Percentiles rank a stretch among this genome's conserved stretches.
These are phyloP conservation scores for Telmatherina bonti DNA, from an alignment of 2,797 vertebrate species.

Conservation along the genomic window DNA sequence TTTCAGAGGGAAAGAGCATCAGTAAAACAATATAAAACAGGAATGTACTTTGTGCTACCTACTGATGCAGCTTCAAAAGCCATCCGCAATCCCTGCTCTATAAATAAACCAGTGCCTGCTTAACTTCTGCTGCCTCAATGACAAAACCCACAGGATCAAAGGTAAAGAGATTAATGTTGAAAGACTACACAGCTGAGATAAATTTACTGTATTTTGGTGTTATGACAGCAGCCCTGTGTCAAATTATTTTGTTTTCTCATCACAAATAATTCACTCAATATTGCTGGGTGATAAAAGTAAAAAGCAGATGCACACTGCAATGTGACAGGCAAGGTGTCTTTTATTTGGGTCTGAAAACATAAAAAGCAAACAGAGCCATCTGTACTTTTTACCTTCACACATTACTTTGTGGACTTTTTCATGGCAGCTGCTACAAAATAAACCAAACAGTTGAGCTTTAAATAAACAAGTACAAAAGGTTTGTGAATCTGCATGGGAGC, in stretches of 20 bases:
- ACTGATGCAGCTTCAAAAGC: background rate
- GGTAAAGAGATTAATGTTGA: constrained; percentile 1
- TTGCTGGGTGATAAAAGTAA: background rate
- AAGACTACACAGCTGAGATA: background rate
- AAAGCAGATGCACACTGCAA: constrained; percentile 11
- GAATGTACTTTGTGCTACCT: background rate
- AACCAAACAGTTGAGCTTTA: constrained; percentile 73
- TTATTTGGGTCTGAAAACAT: constrained; percentile 75
- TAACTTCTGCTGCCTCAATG: constrained; percentile 32
- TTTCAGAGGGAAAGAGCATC: background rate
- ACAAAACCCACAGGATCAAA: background rate
- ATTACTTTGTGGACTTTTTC: constrained; percentile 42
- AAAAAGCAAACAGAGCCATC: constrained; percentile 70
- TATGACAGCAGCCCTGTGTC: background rate
- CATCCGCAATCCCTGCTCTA: constrained; percentile 5
- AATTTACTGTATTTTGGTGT: background rate
- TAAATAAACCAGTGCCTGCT: constrained; percentile 50
- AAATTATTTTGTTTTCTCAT: background rate
- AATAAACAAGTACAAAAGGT: constrained; percentile 81
- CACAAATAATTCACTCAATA: no score
- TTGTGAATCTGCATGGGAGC: constrained; percentile 29
- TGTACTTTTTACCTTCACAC: constrained; percentile 51
- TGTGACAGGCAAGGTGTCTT: constrained; percentile 70
- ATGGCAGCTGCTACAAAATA: constrained; percentile 64
- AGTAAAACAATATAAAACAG: no score